A percentile compares a stretch with the other conserved stretches of the same genome.
Evolutionary conservation across 2,113 vertebrate genomes (phyloP).

Genomic region (Pseudopodoces humilis): DNA sequence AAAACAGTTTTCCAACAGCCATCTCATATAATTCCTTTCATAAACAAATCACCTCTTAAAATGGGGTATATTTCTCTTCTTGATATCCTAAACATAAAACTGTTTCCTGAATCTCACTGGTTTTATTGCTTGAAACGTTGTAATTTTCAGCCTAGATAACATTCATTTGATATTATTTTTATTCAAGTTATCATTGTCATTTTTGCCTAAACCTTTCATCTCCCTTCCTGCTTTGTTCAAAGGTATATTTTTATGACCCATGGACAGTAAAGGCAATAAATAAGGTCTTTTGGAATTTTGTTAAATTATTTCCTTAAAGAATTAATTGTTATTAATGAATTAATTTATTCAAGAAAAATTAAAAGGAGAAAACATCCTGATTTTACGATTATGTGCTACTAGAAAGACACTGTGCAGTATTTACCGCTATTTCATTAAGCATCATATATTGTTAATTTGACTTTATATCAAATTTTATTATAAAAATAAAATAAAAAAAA

Average conservation of each 20-base stretch:
- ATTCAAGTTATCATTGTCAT: not conserved
- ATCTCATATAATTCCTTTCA: not conserved
- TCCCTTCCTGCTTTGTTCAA: not conserved
- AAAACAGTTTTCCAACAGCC: not conserved
- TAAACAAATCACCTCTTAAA: not conserved
- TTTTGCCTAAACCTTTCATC: not conserved
- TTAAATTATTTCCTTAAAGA: not conserved
- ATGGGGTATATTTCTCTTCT: not conserved
- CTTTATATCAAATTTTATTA: not conserved
- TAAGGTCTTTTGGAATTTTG: not conserved
- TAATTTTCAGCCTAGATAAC: not conserved
- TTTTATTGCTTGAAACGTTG: not conserved
- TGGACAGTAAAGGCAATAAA: accelerated
- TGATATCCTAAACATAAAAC: not conserved
- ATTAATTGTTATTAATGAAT: not conserved
- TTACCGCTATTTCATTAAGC: not conserved
- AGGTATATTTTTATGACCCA: not conserved
- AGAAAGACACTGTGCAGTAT: not conserved
- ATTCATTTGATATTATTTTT: not conserved
- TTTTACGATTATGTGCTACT: accelerated
- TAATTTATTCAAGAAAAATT: not conserved
- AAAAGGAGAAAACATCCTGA: not conserved
- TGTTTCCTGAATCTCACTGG: not conserved
- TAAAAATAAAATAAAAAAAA: not conserved
- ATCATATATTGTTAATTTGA: not conserved